Evolutionary conservation across 2,797 vertebrate species (phyloP).

Genomic region (Neosilurus hyrtlii): DNA sequence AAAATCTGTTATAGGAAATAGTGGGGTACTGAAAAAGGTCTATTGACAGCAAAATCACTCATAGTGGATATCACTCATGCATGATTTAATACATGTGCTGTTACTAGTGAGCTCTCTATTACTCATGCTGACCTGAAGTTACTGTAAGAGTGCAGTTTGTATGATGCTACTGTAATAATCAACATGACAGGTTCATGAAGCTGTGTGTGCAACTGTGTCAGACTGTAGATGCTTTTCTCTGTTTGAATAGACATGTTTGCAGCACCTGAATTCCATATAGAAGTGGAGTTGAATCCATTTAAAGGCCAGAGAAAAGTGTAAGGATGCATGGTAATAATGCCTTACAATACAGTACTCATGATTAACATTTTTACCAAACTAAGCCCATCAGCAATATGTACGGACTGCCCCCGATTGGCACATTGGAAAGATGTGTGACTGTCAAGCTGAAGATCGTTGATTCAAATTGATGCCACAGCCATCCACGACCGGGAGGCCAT

Average conservation of each 20-base stretch:
- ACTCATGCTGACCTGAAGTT: constrained; percentile 24
- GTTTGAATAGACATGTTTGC: background rate
- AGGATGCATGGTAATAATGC: background rate
- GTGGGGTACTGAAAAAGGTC: constrained; percentile 1
- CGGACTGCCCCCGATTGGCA: no score
- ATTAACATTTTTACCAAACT: background rate
- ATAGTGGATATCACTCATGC: constrained; percentile 14
- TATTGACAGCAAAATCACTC: constrained; percentile 19
- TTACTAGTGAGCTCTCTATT: constrained; percentile 9
- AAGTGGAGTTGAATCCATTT: background rate
- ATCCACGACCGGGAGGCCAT: no score
- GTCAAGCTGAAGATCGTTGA: no score
- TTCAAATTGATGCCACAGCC: no score
- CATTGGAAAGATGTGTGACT: no score
- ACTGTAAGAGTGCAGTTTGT: background rate
- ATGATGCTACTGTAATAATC: background rate
- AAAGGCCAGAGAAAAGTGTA: background rate
- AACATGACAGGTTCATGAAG: background rate
- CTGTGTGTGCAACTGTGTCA: background rate
- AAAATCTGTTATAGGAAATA: constrained; percentile 13
- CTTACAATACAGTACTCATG: background rate
- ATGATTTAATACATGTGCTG: background rate
- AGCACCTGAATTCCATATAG: background rate
- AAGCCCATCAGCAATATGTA: no score
- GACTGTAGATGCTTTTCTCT: no score